Conservation (phyloP, 2,888 invertebrate genomes). For the Saturnia pavonia region DNA sequence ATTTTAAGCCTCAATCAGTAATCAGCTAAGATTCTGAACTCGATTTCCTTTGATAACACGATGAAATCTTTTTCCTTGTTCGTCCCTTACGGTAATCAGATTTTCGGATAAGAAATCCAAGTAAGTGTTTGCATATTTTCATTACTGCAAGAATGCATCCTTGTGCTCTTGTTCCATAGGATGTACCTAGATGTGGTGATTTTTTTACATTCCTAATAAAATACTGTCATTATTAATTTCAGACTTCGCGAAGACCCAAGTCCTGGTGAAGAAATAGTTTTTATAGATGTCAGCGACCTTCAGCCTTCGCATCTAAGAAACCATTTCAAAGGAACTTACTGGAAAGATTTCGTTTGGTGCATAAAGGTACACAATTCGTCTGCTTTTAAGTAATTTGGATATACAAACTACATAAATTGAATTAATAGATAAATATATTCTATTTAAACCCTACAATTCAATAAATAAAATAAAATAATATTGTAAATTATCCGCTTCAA, state of each 20-base stretch:
- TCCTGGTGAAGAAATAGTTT: slow-evolving; percentile 71
- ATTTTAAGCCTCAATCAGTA: too few relatives aligned
- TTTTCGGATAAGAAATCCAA: too few relatives aligned
- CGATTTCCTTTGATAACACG: too few relatives aligned
- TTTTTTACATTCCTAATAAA: background rate
- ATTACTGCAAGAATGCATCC: too few relatives aligned
- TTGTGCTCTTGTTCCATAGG: background rate
- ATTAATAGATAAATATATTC: background rate
- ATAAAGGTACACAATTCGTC: slow-evolving; percentile 56
- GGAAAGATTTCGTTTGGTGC: slow-evolving; percentile 74
- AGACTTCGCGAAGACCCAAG: slow-evolving; percentile 73
- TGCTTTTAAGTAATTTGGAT: background rate
- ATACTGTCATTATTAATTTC: slow-evolving; percentile 19
- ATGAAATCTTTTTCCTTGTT: too few relatives aligned
- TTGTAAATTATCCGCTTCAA: too few relatives aligned
- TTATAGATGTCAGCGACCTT: slow-evolving; percentile 71
- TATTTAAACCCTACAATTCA: too few relatives aligned
- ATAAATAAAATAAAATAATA: too few relatives aligned
- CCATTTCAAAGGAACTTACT: slow-evolving; percentile 69
- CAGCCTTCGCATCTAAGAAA: slow-evolving; percentile 72
- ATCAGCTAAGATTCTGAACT: too few relatives aligned
- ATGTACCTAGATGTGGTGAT: background rate
- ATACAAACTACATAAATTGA: background rate
- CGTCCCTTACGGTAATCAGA: too few relatives aligned
- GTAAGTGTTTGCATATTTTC: too few relatives aligned